Evolutionary conservation across 2,888 invertebrate genomes (phyloP), one percentile per base, ranked within the genome.

Genomic region (Tethea ocularis): DNA sequence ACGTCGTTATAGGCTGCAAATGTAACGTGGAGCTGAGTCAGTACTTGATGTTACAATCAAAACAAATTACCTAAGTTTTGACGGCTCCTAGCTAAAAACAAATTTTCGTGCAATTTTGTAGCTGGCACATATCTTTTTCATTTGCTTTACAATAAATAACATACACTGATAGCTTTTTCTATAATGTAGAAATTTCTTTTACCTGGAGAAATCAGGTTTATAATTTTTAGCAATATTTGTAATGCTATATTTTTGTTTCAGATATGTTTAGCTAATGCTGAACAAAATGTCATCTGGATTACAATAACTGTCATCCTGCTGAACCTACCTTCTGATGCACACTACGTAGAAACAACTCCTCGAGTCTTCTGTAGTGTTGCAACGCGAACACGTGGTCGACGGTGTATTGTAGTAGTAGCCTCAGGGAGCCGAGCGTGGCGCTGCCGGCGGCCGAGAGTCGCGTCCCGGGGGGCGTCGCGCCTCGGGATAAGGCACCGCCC

Each of bases 311-410:
- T n/a, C n/a, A n/a, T n/a, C n/a, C n/a, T n/a, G n/a, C n/a, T n/a
- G n/a, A 15, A 38, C 38, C n/a, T 80, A 95, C 95, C 91, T 95
- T 94, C 64, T 95, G 93, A 65, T 95, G 94, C 56, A 95, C 94
- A 77, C 96, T 96, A 80, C 95, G 94, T 36, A 98, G 91, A 62
- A 98, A 93, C 60, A 98, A 93, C 82, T 96, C 95, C 80, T 97
- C 95, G 15, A 98, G 94, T 73, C 95, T 94, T 69, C 96, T 95
- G 83, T 98, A 98, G 75, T 96, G 96, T 72, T 95, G 95, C 59
- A 96, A 94, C 51, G 97, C 96, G 89, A 98, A 97, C 57, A 98
- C 98, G 87, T 97, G 96, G 93, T 98, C 98, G 52, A 97, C 96
- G 20, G 97, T 97, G 88, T 98, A 98, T 80, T 97, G 96, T 68